Evolutionary conservation across 1,140 invertebrate genomes (phyloP).

Genomic region (Amyelois transitella): DNA sequence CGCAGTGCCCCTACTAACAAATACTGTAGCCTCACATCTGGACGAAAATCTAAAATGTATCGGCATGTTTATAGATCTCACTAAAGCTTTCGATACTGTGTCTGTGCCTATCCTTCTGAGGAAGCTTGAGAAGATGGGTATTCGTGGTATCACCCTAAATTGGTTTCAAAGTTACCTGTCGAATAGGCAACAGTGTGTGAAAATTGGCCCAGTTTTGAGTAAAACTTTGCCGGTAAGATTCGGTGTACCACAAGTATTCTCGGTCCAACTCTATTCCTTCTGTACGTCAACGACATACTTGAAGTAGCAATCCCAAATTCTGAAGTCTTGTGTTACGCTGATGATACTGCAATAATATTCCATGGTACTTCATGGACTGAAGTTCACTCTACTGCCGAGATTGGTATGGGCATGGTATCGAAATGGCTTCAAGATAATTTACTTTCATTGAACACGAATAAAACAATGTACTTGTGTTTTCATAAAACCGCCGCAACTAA

Average conservation of each 20-base stretch:
- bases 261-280: no score
- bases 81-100: conserved; percentile 21
- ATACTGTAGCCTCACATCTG: conserved; percentile 3
- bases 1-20: conserved; percentile 11
- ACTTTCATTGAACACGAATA: no score
- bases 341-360: no score
- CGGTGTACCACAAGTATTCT: conserved; percentile 42
- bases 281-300: no score
- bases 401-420: no score
- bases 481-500: no score
- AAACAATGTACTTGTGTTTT: no score
- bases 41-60: conserved; percentile 9
- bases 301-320: no score
- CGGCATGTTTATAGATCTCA: conserved; percentile 13
- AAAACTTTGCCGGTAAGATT: neutral
- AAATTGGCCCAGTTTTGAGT: neutral
- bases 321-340: no score
- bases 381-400: no score
- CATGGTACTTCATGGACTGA: no score
- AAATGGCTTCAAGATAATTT: no score
- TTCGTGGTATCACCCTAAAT: neutral
- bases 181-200: conserved; percentile 4
- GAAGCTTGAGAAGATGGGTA: neutral
- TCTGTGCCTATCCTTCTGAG: conserved; percentile 10
- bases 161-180: conserved; percentile 3